A percentile compares a stretch with the other conserved stretches of the same genome.
Conservation (phyloP, 64 coral and sea anemone species). For the Anthopleura sola region DNA sequence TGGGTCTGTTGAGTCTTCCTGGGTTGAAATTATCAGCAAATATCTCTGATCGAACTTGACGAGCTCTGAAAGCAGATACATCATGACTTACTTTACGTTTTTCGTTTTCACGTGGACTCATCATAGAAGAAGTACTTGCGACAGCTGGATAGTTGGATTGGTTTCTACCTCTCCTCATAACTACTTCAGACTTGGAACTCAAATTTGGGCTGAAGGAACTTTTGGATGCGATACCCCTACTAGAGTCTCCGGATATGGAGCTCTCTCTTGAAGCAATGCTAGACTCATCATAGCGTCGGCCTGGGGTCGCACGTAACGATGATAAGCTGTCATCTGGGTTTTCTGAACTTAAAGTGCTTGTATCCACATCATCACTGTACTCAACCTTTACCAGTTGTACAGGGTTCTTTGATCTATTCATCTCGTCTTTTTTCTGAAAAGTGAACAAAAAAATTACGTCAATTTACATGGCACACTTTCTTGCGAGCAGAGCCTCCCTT, state of each 20-base stretch:
- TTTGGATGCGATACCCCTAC: slow-evolving; percentile 7
- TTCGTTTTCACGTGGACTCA: slow-evolving; percentile 4
- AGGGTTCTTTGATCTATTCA: slow-evolving; percentile 37
- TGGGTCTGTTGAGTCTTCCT: slow-evolving; percentile 41
- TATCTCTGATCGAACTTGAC: slow-evolving; percentile 72
- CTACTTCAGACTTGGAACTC: slow-evolving; percentile 54
- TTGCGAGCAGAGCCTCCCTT: too few relatives aligned
- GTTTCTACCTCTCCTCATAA: slow-evolving; percentile 37
- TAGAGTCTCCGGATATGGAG: slow-evolving; percentile 68
- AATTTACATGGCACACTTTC: not conserved
- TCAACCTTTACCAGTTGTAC: slow-evolving; percentile 73
- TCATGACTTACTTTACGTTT: slow-evolving; percentile 47
- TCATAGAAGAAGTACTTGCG: slow-evolving; percentile 34
- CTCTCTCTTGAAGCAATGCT: slow-evolving; percentile 81
- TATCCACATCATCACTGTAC: slow-evolving; percentile 48
- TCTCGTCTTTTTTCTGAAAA: slow-evolving; percentile 16
- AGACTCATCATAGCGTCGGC: not conserved
- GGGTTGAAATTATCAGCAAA: slow-evolving; percentile 48
- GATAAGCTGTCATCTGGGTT: slow-evolving; percentile 12
- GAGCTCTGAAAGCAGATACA: slow-evolving; percentile 79
- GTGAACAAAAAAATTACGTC: not conserved
- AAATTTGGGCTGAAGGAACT: slow-evolving; percentile 44
- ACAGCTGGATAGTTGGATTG: slow-evolving; percentile 17
- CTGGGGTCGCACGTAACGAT: not conserved
- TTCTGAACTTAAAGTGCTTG: slow-evolving; percentile 4